Conservation (phyloP, 92 coral and sea anemone genomes). For the Metridium senile region DNA sequence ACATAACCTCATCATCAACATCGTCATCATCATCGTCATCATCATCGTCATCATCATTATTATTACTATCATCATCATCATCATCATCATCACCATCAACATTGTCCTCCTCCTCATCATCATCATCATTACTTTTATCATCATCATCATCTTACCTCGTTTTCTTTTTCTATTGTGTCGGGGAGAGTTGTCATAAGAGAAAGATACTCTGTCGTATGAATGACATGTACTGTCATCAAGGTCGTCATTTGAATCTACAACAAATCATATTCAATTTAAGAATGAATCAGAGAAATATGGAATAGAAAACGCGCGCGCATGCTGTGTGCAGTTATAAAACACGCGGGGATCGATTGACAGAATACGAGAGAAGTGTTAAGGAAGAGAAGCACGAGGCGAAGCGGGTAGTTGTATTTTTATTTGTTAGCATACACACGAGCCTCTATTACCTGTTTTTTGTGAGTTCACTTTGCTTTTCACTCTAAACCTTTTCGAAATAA, state of each 20-base stretch:
- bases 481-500: constrained; percentile 76
- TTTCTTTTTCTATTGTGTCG: constrained; percentile 73
- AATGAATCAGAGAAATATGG: no score
- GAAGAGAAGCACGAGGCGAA: no score
- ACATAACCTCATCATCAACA: background rate
- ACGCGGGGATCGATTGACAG: no score
- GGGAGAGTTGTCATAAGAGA: constrained; percentile 63
- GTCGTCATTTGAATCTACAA: constrained; percentile 43
- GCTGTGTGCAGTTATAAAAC: no score
- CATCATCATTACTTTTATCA: no score
- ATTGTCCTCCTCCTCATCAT: no score
- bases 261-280: background rate
- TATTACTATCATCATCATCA: no score
- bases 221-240: constrained; percentile 35
- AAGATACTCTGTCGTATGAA: constrained; percentile 43
- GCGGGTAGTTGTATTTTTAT: no score
- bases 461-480: constrained; percentile 70
- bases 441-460: constrained; percentile 8
- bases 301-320: no score
- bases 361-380: no score
- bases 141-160: constrained; percentile 59
- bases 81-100: no score
- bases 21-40: background rate
- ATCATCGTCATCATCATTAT: background rate
- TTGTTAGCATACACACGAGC: no score